These are phyloP conservation scores for Erpornis zantholeuca DNA, from an alignment of 2,113 vertebrate species.

Conservation along the genomic window DNA sequence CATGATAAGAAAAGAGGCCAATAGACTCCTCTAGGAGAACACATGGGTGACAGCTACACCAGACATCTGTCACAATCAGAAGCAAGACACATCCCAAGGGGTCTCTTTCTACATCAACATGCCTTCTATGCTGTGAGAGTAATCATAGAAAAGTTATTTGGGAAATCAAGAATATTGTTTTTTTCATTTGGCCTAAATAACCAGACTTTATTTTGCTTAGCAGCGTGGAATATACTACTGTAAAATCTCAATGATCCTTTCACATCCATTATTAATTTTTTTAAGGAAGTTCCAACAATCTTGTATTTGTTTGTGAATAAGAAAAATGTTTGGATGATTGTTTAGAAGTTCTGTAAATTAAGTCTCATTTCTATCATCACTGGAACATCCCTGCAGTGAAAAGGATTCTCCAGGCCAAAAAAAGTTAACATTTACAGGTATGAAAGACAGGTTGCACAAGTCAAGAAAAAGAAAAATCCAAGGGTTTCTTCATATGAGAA, in stretches of 20 bases:
- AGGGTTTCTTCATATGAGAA: neutral
- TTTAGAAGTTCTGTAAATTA: neutral
- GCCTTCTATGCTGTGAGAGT: neutral
- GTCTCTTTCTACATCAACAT: neutral
- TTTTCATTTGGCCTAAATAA: neutral
- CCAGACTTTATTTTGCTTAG: neutral
- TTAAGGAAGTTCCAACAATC: neutral
- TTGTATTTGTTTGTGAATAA: neutral
- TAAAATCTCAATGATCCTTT: neutral
- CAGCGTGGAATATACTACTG: neutral
- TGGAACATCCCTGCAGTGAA: neutral
- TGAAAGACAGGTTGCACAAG: neutral
- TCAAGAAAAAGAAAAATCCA: neutral
- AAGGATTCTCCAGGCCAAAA: neutral
- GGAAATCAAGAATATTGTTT: neutral
- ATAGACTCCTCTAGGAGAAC: fast-evolving
- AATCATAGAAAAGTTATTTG: neutral
- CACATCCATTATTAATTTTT: neutral
- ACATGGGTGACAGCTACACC: neutral
- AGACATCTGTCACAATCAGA: neutral
- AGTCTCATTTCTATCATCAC: neutral
- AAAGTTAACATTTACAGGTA: neutral
- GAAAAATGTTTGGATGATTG: neutral
- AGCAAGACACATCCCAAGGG: neutral
- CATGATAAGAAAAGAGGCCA: neutral